A percentile compares a stretch with the other conserved stretches of the same genome.
Evolutionary conservation across 2,888 invertebrate genomes (phyloP).

Genomic region (Plagodis pulveraria): DNA sequence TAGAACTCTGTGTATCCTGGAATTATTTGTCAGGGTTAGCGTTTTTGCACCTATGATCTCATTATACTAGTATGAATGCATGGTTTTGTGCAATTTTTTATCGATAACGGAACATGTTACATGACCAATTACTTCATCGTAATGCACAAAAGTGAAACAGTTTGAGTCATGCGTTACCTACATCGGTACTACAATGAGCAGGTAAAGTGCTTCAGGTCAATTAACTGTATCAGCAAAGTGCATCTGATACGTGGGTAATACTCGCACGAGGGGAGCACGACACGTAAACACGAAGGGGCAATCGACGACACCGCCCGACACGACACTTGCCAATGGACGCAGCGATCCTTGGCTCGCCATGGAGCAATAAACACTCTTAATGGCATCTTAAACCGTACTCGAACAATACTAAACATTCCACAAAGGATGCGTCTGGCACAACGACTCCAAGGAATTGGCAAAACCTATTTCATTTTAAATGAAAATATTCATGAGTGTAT

Average conservation of each 20-base stretch:
- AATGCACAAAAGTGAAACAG: not conserved
- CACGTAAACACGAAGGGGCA: not conserved
- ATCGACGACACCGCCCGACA: not conserved
- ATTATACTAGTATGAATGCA: not conserved
- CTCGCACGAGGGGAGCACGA: not conserved
- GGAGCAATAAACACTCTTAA: slow-evolving; percentile 26
- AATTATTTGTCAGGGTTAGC: not conserved
- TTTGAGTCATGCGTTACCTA: not conserved
- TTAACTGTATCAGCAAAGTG: slow-evolving; percentile 3
- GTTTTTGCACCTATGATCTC: slow-evolving; percentile 6
- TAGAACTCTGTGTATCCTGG: not conserved
- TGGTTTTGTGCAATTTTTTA: not conserved
- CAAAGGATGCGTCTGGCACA: slow-evolving; percentile 10
- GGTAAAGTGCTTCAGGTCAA: not conserved
- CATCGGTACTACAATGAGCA: slow-evolving; percentile 1
- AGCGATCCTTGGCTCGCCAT: slow-evolving; percentile 12
- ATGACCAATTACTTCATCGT: not conserved
- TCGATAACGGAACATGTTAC: too few relatives aligned
- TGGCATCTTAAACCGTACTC: slow-evolving; percentile 23
- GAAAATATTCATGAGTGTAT: too few relatives aligned
- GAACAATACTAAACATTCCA: slow-evolving; percentile 22
- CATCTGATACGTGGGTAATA: not conserved
- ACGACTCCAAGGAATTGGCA: slow-evolving; percentile 11
- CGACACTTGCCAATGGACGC: slow-evolving; percentile 10
- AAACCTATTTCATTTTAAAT: not conserved